Percentiles rank a stretch among this genome's conserved stretches.
Conservation (phyloP, 1,140 invertebrate genomes). For the Sitobion miscanthi region DNA sequence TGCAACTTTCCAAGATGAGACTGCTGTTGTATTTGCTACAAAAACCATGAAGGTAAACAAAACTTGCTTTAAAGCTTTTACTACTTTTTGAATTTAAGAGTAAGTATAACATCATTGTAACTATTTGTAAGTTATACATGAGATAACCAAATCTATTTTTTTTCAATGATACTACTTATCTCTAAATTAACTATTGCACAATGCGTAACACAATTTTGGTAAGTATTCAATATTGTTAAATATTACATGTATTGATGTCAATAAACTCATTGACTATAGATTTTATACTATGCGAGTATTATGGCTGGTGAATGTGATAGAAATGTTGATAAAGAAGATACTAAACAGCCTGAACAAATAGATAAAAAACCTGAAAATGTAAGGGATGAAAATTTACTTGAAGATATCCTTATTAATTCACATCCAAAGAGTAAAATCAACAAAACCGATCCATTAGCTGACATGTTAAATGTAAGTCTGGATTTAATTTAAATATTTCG, state of each 20-base stretch:
- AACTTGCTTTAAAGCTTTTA: background rate
- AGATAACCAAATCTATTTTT: background rate
- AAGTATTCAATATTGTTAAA: background rate
- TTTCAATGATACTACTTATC: background rate
- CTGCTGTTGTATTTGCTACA: constrained; percentile 78
- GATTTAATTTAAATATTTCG: background rate
- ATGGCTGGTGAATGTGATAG: constrained; percentile 80
- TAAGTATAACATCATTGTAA: background rate
- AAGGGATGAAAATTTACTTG: constrained; percentile 47
- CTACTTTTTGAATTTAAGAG: background rate
- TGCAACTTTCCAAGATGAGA: constrained; percentile 81
- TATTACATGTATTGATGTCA: background rate
- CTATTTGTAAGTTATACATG: background rate
- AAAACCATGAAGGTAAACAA: constrained; percentile 75
- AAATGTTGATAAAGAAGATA: background rate
- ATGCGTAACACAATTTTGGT: background rate
- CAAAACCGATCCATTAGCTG: constrained; percentile 66
- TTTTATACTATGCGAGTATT: constrained; percentile 89
- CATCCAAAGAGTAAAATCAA: constrained; percentile 49
- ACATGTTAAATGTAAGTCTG: constrained; percentile 60
- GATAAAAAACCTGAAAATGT: constrained; percentile 4
- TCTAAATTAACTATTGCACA: background rate
- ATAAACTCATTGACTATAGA: constrained; percentile 65
- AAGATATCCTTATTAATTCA: constrained; percentile 33
- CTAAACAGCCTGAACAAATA: constrained; percentile 33